phyloP scores from a whole-genome alignment of 2,113 vertebrate genomes.

The Cebus imitator region DNA sequence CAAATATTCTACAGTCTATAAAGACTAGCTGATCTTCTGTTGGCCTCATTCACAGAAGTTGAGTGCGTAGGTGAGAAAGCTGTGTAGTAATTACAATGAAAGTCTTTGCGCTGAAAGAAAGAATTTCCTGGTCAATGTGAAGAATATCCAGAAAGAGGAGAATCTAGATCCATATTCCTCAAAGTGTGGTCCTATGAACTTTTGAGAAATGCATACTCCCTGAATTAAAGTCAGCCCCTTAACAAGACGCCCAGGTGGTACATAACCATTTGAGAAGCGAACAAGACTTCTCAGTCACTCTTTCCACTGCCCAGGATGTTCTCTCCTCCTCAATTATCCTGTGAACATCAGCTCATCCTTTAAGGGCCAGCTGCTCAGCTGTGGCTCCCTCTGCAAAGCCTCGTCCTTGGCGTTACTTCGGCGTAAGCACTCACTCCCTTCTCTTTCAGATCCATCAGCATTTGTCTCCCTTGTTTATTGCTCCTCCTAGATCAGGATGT shows the following conservation, averaged over 20 bases:
- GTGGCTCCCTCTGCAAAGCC: not conserved
- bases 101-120: not conserved
- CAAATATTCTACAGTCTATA: not conserved
- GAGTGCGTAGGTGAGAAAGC: not conserved
- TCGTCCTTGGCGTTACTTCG: not conserved
- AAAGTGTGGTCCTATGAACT: not conserved
- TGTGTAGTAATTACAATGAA: not conserved
- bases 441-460: not conserved
- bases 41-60: not conserved
- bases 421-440: not conserved
- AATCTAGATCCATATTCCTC: not conserved
- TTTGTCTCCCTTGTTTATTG: not conserved
- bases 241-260: not conserved
- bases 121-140: not conserved
- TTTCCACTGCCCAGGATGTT: not conserved
- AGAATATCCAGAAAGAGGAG: not conserved
- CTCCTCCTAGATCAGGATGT: not conserved
- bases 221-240: not conserved
- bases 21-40: not conserved
- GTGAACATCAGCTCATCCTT: not conserved
- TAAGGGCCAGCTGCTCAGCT: no score
- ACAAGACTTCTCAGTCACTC: not conserved
- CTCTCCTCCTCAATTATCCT: not conserved
- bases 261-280: not conserved
- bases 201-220: not conserved